Evolutionary conservation across 2,888 invertebrate genomes (phyloP).

Genomic region (Tribolium freemani): DNA sequence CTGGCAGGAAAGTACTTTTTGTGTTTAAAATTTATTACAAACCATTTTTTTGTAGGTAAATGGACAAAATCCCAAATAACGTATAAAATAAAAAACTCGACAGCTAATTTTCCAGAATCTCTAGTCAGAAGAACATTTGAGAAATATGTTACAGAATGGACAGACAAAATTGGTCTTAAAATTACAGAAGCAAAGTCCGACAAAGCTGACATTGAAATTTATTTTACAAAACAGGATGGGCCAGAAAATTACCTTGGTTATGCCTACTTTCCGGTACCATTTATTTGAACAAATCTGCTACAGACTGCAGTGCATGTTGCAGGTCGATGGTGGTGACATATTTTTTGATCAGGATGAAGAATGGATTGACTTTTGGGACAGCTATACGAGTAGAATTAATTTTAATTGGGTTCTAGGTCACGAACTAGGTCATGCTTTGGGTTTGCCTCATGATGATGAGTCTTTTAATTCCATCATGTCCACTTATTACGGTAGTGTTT

Average conservation of each 20-base stretch:
- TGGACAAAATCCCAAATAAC: neutral
- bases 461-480: conserved; percentile 7
- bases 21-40: neutral
- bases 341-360: conserved; percentile 33
- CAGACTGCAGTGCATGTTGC: neutral
- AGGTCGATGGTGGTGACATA: neutral
- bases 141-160: neutral
- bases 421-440: conserved; percentile 54
- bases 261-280: conserved; percentile 31
- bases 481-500: conserved; percentile 14
- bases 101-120: neutral
- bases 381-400: neutral
- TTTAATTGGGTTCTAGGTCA: conserved; percentile 47
- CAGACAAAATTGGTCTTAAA: conserved; percentile 1
- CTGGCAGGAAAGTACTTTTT: no score
- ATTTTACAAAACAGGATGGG: conserved; percentile 20
- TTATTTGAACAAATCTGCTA: neutral
- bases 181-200: conserved; percentile 5
- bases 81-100: neutral
- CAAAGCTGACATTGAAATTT: conserved; percentile 13
- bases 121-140: neutral
- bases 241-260: conserved; percentile 11
- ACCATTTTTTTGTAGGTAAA: neutral
- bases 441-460: conserved; percentile 4
- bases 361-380: conserved; percentile 11